phyloP scores from a whole-genome alignment of 37 sponge, comb jelly and placozoan genomes.

The Axinella damicornis region DNA sequence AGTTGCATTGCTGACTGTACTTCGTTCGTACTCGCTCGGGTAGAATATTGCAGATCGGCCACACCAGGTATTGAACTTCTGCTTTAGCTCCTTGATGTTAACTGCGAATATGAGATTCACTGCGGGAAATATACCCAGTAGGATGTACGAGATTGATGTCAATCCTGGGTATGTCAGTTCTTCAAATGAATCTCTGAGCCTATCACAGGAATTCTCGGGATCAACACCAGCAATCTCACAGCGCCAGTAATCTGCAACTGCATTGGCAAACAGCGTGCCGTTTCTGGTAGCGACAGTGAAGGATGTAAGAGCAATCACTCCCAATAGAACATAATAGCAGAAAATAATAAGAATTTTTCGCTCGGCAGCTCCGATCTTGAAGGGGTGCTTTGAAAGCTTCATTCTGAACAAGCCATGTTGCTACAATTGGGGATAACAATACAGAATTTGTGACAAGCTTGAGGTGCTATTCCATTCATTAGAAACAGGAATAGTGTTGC shows the following conservation, averaged over 20 bases:
- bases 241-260: background rate
- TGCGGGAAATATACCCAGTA: slow-evolving; percentile 18
- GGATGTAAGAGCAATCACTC: background rate
- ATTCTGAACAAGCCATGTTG: background rate
- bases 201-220: slow-evolving; percentile 10
- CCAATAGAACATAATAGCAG: slow-evolving; percentile 28
- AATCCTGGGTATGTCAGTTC: background rate
- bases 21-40: too few relatives aligned
- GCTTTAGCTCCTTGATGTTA: background rate
- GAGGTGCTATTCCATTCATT: too few relatives aligned
- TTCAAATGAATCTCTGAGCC: background rate
- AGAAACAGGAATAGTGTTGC: too few relatives aligned
- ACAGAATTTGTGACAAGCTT: too few relatives aligned
- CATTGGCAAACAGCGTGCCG: background rate
- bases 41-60: too few relatives aligned
- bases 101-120: slow-evolving; percentile 22
- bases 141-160: background rate
- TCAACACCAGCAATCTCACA: slow-evolving; percentile 19
- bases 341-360: slow-evolving; percentile 44
- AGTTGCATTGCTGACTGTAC: too few relatives aligned
- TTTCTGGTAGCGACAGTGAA: background rate
- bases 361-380: slow-evolving; percentile 23
- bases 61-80: too few relatives aligned
- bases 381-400: background rate
- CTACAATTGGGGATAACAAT: background rate